phyloP scores from a whole-genome alignment of 2,888 invertebrate species.

The Nebria brevicollis region DNA sequence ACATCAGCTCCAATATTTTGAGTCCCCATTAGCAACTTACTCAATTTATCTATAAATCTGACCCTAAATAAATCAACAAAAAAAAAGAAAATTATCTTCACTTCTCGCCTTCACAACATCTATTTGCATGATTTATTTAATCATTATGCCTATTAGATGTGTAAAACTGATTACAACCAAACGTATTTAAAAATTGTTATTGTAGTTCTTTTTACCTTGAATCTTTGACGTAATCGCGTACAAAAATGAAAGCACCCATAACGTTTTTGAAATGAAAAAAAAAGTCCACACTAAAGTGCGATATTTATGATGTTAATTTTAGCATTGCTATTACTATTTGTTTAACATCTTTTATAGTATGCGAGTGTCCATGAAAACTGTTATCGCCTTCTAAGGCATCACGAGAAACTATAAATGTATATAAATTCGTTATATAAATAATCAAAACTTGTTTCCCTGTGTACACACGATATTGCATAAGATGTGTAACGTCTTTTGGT shows the following conservation, averaged over 20 bases:
- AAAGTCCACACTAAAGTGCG: slow-evolving; percentile 29
- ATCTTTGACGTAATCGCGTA: slow-evolving; percentile 36
- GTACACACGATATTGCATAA: slow-evolving; percentile 57
- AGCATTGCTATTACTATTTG: slow-evolving; percentile 42
- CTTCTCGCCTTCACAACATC: neutral
- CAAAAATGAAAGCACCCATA: slow-evolving; percentile 17
- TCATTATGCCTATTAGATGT: neutral
- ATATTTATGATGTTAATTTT: slow-evolving; percentile 36
- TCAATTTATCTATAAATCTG: too few relatives aligned
- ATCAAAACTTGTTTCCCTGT: slow-evolving; percentile 43
- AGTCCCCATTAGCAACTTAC: too few relatives aligned
- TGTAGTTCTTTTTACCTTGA: slow-evolving; percentile 39
- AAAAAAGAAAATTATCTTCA: neutral
- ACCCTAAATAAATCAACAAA: too few relatives aligned
- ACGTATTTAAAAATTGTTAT: slow-evolving; percentile 22
- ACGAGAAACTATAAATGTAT: slow-evolving; percentile 39
- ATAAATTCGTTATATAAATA: slow-evolving; percentile 24
- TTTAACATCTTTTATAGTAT: slow-evolving; percentile 41
- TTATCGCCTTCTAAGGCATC: slow-evolving; percentile 42
- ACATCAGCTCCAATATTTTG: too few relatives aligned
- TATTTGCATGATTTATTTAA: neutral
- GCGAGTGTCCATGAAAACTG: slow-evolving; percentile 43
- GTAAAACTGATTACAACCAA: neutral
- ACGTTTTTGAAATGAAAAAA: slow-evolving; percentile 22
- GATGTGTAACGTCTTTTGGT: slow-evolving; percentile 58